phyloP scores from a whole-genome alignment of 2,888 invertebrate genomes.

The Caprella mutica region DNA sequence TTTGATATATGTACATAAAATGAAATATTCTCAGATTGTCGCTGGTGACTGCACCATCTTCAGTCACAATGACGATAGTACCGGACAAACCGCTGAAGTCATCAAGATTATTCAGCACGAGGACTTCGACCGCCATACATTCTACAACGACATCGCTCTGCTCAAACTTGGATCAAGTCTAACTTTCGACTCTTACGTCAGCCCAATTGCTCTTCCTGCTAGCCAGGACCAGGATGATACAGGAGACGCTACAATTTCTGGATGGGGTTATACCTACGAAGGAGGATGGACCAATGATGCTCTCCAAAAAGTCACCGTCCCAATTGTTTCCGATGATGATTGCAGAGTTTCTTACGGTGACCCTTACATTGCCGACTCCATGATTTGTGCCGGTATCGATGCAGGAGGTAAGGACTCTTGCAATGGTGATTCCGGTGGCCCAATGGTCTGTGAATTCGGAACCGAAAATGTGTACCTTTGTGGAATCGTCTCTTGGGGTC shows the following conservation, averaged over 20 bases:
- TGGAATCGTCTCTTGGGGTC: constrained; percentile 35
- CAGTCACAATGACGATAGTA: constrained; percentile 1
- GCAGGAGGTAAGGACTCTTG: constrained; percentile 35
- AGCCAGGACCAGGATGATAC: constrained; percentile 13
- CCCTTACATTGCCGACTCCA: constrained; percentile 31
- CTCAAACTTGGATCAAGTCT: constrained; percentile 13
- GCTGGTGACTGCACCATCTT: constrained; percentile 18
- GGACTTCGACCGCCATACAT: constrained; percentile 13
- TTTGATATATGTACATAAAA: too few species aligned
- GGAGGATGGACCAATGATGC: constrained; percentile 6
- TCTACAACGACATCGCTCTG: constrained; percentile 25
- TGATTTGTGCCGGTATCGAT: constrained; percentile 36
- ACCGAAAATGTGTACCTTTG: constrained; percentile 22
- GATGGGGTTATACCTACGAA: constrained; percentile 32
- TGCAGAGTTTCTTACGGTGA: constrained; percentile 32
- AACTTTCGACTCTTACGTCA: constrained; percentile 14
- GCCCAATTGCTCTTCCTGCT: constrained; percentile 10
- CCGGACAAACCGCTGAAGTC: constrained; percentile 12
- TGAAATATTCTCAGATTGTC: constrained; percentile 19
- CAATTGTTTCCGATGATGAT: constrained; percentile 32
- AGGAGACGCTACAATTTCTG: constrained; percentile 29
- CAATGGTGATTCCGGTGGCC: constrained; percentile 36
- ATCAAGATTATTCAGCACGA: constrained; percentile 21
- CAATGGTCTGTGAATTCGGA: constrained; percentile 23
- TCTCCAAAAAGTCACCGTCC: constrained; percentile 33